Evolutionary conservation across 2,888 invertebrate species (phyloP).

Genomic region (Harpagoxenus sublaevis): DNA sequence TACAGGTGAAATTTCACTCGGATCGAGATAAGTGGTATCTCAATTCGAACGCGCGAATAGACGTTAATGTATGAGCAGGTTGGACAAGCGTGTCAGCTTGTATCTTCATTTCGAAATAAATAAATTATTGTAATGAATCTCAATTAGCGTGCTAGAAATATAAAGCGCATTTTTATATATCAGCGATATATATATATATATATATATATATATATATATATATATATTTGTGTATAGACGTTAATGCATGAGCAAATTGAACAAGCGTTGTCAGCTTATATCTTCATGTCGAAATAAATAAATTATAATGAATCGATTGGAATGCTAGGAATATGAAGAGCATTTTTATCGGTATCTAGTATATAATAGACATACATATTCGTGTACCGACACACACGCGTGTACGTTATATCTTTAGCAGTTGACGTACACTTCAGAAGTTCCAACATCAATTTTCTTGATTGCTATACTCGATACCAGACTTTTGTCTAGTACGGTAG

Average conservation of each 20-base stretch:
- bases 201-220: background rate
- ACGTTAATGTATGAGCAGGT: slow-evolving; percentile 9
- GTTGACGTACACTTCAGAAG: slow-evolving; percentile 29
- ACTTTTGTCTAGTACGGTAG: slow-evolving; percentile 4
- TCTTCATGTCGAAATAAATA: slow-evolving; percentile 4
- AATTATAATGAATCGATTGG: background rate
- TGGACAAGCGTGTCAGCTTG: background rate
- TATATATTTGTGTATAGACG: background rate
- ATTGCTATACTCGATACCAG: slow-evolving; percentile 27
- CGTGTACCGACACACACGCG: background rate
- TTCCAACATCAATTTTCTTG: slow-evolving; percentile 44
- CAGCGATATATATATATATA: background rate
- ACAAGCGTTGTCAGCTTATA: background rate
- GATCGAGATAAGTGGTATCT: background rate
- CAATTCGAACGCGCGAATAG: background rate
- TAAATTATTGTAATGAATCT: background rate
- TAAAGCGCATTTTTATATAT: slow-evolving; percentile 3
- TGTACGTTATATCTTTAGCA: slow-evolving; percentile 16
- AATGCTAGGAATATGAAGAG: background rate
- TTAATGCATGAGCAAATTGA: background rate
- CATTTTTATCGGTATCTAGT: background rate
- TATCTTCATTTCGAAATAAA: background rate
- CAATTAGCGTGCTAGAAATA: background rate
- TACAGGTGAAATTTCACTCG: slow-evolving; percentile 3
- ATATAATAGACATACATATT: background rate